Evolutionary conservation across 1,140 invertebrate species (phyloP).

Genomic region (Sipha flava): DNA sequence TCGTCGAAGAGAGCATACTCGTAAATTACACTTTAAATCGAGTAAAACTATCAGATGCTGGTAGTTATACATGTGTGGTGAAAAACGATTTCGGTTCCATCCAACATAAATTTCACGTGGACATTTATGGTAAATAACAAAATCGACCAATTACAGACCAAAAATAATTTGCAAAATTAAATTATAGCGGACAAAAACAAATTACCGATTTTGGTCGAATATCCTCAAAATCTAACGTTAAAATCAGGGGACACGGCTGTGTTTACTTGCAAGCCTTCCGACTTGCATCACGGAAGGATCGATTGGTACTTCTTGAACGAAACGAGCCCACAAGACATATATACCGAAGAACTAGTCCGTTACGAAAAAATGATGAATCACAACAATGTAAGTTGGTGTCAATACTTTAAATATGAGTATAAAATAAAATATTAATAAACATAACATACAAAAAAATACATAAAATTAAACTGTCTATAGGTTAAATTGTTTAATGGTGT

Average conservation of each 20-base stretch:
- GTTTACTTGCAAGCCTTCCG: constrained; percentile 36
- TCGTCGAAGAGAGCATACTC: neutral
- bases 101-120: constrained; percentile 60
- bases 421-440: too few relatives aligned
- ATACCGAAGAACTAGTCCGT: neutral
- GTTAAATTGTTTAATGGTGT: constrained; percentile 51
- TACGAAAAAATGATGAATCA: neutral
- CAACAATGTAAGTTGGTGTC: neutral
- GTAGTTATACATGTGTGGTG: constrained; percentile 76
- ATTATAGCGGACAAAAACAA: constrained; percentile 36
- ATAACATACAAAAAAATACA: too few relatives aligned
- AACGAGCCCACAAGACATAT: constrained; percentile 11
- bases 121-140: constrained; percentile 57
- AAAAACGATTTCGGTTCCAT: constrained; percentile 71
- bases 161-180: neutral
- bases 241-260: constrained; percentile 32
- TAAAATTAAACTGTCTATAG: too few relatives aligned
- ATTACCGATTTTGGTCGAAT: constrained; percentile 38
- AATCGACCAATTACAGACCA: too few relatives aligned
- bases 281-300: constrained; percentile 20
- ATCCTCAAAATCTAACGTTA: constrained; percentile 37
- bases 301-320: constrained; percentile 34
- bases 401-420: too few relatives aligned
- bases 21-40: neutral
- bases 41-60: constrained; percentile 51